Conservation (phyloP, 2,888 invertebrate genomes). For the Coelinius sp. region DNA sequence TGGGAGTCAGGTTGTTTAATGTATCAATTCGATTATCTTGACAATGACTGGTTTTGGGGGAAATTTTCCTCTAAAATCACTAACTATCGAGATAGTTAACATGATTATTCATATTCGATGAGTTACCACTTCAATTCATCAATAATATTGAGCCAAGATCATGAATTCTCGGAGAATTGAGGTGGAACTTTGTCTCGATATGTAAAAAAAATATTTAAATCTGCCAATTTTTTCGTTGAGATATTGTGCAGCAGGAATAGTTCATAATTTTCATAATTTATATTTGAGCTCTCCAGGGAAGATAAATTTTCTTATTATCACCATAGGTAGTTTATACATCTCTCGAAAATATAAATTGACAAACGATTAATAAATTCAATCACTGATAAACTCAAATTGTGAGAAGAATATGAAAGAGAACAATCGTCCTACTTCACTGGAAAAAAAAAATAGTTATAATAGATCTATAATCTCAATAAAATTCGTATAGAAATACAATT, state of each 20-base stretch:
- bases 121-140: neutral
- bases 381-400: constrained; percentile 10
- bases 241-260: neutral
- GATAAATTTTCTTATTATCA: neutral
- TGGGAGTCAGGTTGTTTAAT: neutral
- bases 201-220: neutral
- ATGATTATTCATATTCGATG: neutral
- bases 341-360: neutral
- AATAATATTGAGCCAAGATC: neutral
- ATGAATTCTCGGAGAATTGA: too few species aligned
- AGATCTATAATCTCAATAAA: constrained; percentile 64
- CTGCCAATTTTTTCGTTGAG: neutral
- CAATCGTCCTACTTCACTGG: constrained; percentile 32
- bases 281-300: neutral
- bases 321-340: neutral
- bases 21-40: neutral
- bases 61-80: too few species aligned
- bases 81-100: too few species aligned
- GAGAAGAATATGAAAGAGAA: constrained; percentile 18
- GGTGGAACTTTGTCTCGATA: neutral
- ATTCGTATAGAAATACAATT: constrained; percentile 62
- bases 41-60: neutral
- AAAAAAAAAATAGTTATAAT: constrained; percentile 25
- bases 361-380: constrained; percentile 19
- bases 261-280: neutral